phyloP scores from a whole-genome alignment of 1,140 invertebrate species.

The Drosophila tani region DNA sequence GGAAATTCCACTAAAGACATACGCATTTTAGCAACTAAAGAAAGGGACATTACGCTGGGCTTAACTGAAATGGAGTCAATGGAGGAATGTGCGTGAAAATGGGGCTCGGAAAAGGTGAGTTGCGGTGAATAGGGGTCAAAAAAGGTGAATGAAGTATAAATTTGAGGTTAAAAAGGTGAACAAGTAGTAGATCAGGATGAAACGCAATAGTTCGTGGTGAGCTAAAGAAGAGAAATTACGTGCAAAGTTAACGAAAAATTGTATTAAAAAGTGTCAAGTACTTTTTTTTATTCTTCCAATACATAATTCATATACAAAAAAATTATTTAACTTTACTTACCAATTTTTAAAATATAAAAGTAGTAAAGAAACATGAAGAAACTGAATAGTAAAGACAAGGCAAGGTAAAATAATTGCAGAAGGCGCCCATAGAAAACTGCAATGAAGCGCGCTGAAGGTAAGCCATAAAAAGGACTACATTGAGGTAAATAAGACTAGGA shows the following conservation, averaged over 20 bases:
- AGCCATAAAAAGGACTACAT: neutral
- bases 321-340: too few relatives aligned
- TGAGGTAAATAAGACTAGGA: neutral
- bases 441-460: neutral
- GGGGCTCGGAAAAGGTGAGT: neutral
- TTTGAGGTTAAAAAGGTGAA: too few relatives aligned
- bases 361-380: neutral
- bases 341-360: neutral
- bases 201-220: too few relatives aligned
- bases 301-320: too few relatives aligned
- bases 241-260: too few relatives aligned
- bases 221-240: too few relatives aligned
- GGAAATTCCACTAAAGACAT: conserved; percentile 5
- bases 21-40: neutral
- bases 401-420: neutral
- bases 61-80: conserved; percentile 10
- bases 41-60: neutral
- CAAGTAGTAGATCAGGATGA: too few relatives aligned
- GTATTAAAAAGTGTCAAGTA: too few relatives aligned
- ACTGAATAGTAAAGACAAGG: neutral
- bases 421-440: neutral
- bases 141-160: neutral
- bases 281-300: too few relatives aligned
- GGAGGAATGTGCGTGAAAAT: neutral
- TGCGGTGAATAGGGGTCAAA: too few relatives aligned